Evolutionary conservation across 1,140 invertebrate genomes (phyloP).

Genomic region (Branchinecta lynchi): DNA sequence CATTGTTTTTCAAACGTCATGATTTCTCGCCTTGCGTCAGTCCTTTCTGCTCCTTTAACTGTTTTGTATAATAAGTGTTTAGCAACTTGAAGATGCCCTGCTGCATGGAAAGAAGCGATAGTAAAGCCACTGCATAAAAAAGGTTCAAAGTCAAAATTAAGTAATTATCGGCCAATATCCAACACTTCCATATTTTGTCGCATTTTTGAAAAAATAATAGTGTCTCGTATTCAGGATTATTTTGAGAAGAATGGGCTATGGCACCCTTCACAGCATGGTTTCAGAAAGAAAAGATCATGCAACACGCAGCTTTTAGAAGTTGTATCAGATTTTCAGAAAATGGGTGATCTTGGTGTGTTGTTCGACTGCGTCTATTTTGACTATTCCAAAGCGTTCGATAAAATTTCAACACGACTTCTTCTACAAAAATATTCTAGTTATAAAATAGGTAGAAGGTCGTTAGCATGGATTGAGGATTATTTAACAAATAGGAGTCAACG

Average conservation of each 20-base stretch:
- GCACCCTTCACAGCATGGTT: not conserved
- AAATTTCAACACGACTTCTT: not conserved
- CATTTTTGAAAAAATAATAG: not conserved
- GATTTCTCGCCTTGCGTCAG: too few relatives aligned
- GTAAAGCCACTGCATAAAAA: too few relatives aligned
- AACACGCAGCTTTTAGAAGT: slow-evolving; percentile 3
- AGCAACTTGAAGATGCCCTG: too few relatives aligned
- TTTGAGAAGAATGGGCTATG: not conserved
- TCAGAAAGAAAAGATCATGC: not conserved
- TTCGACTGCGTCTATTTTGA: not conserved
- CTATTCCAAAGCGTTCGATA: not conserved
- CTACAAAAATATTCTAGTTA: not conserved
- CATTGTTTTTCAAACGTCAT: too few relatives aligned
- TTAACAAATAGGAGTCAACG: not conserved
- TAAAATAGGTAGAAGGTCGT: not conserved
- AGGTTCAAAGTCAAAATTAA: too few relatives aligned
- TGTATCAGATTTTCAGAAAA: not conserved
- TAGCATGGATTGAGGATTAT: not conserved
- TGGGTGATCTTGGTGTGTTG: not conserved
- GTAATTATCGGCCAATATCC: not conserved
- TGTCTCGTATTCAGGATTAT: not conserved
- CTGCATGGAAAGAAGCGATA: too few relatives aligned
- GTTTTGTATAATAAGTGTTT: too few relatives aligned
- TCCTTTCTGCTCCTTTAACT: too few relatives aligned
- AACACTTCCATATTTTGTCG: not conserved